phyloP scores from a whole-genome alignment of 2,113 vertebrate genomes.

The Colaptes auratus region DNA sequence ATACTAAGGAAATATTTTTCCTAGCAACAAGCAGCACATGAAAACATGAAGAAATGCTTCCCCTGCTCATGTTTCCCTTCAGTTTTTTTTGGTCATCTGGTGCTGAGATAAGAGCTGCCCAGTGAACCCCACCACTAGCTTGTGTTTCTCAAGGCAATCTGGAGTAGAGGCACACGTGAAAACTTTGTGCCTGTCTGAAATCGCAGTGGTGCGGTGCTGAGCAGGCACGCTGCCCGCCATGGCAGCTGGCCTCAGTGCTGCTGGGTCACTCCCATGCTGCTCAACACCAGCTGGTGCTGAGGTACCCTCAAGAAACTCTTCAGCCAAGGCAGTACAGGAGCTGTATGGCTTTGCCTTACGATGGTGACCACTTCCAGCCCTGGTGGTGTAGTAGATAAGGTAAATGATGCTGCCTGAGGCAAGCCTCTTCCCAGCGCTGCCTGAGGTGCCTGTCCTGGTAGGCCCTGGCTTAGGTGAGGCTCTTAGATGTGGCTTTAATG shows the following conservation, averaged over 20 bases:
- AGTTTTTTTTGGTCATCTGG: conserved; percentile 11
- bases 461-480: not conserved
- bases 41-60: conserved; percentile 29
- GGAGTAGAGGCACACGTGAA: rapidly evolving
- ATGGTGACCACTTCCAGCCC: rapidly evolving
- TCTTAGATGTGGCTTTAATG: rapidly evolving
- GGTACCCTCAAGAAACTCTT: not conserved
- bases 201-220: rapidly evolving
- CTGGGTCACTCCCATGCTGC: too few species aligned
- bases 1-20: conserved; percentile 73
- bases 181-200: not conserved
- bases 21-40: conserved; percentile 33
- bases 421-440: not conserved
- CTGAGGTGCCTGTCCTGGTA: not conserved
- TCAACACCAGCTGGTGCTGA: not conserved
- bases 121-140: not conserved
- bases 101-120: conserved; percentile 1
- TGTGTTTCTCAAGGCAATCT: not conserved
- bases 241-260: rapidly evolving
- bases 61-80: conserved; percentile 21
- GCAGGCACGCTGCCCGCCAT: rapidly evolving
- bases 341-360: not conserved
- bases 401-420: rapidly evolving
- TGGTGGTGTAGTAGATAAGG: rapidly evolving
- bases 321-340: not conserved